Evolutionary conservation across 2,888 invertebrate genomes (phyloP).

Genomic region (Merodon equestris): DNA sequence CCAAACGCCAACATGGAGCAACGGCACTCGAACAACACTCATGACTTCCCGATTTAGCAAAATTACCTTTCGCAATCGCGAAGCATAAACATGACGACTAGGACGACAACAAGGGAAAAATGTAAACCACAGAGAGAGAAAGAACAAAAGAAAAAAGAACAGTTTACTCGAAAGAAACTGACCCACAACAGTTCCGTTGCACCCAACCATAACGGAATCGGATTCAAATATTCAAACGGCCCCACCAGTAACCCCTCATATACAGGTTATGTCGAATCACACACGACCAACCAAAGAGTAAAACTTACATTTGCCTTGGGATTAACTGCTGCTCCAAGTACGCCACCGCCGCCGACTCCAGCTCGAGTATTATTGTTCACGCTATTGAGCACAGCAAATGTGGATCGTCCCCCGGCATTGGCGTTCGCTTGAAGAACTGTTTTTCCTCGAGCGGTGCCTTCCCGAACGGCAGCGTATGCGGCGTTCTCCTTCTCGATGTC

Average conservation of each 20-base stretch:
- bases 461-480: constrained; percentile 65
- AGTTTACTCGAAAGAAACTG: constrained; percentile 17
- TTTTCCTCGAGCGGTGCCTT: constrained; percentile 67
- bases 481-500: constrained; percentile 86
- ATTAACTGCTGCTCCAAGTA: constrained; percentile 49
- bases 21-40: too few relatives aligned
- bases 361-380: constrained; percentile 31
- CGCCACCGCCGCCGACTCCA: constrained; percentile 52
- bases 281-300: background rate
- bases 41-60: too few relatives aligned
- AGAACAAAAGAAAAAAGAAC: constrained; percentile 39
- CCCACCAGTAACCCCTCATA: background rate
- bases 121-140: too few relatives aligned
- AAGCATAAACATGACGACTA: too few relatives aligned
- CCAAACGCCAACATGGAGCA: too few relatives aligned
- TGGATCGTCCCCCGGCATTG: constrained; percentile 66
- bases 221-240: constrained; percentile 58
- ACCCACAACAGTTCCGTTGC: constrained; percentile 35
- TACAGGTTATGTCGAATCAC: constrained; percentile 55
- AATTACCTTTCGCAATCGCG: too few relatives aligned
- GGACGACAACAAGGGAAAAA: too few relatives aligned
- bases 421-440: constrained; percentile 30
- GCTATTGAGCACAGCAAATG: constrained; percentile 68
- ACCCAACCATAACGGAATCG: constrained; percentile 47
- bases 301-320: constrained; percentile 69